phyloP scores from a whole-genome alignment of 1,140 invertebrate species.

The Lordiphosa clarofinis region DNA sequence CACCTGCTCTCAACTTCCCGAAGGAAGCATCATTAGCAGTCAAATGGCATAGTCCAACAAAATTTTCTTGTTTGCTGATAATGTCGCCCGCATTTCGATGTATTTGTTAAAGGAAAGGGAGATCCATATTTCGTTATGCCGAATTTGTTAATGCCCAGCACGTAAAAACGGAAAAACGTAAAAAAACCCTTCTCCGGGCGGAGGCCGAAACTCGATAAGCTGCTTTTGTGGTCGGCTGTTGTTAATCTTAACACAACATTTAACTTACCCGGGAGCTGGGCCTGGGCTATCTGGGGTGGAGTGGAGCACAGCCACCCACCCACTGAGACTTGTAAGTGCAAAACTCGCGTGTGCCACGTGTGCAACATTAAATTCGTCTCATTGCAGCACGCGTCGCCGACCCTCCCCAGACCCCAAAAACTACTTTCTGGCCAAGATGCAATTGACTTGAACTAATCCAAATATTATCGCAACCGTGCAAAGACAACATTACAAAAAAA shows the following conservation, averaged over 20 bases:
- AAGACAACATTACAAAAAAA: slow-evolving; percentile 40
- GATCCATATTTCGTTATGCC: slow-evolving; percentile 9
- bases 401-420: slow-evolving; percentile 3
- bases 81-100: slow-evolving; percentile 57
- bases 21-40: slow-evolving; percentile 63
- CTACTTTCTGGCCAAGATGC: slow-evolving; percentile 46
- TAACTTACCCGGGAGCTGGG: slow-evolving; percentile 39
- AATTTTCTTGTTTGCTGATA: slow-evolving; percentile 41
- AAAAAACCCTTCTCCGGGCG: slow-evolving; percentile 44
- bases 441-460: slow-evolving; percentile 78
- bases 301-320: no score
- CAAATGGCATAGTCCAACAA: slow-evolving; percentile 39
- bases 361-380: slow-evolving; percentile 73
- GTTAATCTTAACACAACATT: slow-evolving; percentile 78
- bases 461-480: slow-evolving; percentile 70
- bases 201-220: slow-evolving; percentile 50
- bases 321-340: slow-evolving; percentile 44
- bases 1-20: slow-evolving; percentile 58
- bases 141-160: slow-evolving; percentile 54
- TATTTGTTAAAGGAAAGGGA: slow-evolving; percentile 9
- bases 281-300: no score
- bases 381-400: slow-evolving; percentile 56
- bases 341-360: slow-evolving; percentile 49
- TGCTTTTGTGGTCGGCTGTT: slow-evolving; percentile 63
- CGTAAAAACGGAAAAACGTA: slow-evolving; percentile 51